Base-by-base conservation (phyloP, 2,888 invertebrate species). In the Anarsia innoxiella region DNA sequence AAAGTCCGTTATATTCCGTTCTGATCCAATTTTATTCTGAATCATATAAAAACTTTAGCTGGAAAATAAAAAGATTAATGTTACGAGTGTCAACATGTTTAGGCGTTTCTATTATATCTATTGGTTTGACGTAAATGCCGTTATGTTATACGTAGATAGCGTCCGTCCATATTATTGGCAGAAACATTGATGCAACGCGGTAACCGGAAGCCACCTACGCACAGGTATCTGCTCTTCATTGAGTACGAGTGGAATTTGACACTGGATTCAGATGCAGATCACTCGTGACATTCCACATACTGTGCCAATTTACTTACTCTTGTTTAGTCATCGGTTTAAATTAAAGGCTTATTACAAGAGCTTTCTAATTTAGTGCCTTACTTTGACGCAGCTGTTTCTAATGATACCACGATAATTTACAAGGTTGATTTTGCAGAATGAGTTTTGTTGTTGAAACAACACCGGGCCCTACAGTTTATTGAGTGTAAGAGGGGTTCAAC, bases 191-290 rank as follows among this genome's bases (percentile, higher is more conserved):
- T 12, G 12, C 31, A 27, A 27, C 19, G 15, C 28, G 13, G 35
- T 28, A 28, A 36, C 37, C 63, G 63, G 66, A 69, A 67, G 53
- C 64, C 44, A 53, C 66, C 64, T 63, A 68, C 68, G 60, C 65
- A 49, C 50, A 55, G 49, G 50, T 56, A 56, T 56, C 53, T 43
- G n/a, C n/a, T 19, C 45, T 38, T 46, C 32, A 31, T 26, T 38
- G 39, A 44, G 36, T 36, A 30, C 49, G 53, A 12, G 49, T 41
- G 59, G 59, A 66, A 67, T 65, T 48, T 51, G 59, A 59, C 59
- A 59, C 54, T 50, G 15, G 15, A 23, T 34, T 26, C 26, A 43
- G 48, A 46, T 53, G 48, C 43, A 45, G 40, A 44, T 47, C 43
- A 23, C 12, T 27, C 19, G 12, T 35, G 32, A 29, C 36, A 31